Evolutionary conservation across 1,140 invertebrate species (phyloP).

Genomic region (Vollenhovia emeryi): DNA sequence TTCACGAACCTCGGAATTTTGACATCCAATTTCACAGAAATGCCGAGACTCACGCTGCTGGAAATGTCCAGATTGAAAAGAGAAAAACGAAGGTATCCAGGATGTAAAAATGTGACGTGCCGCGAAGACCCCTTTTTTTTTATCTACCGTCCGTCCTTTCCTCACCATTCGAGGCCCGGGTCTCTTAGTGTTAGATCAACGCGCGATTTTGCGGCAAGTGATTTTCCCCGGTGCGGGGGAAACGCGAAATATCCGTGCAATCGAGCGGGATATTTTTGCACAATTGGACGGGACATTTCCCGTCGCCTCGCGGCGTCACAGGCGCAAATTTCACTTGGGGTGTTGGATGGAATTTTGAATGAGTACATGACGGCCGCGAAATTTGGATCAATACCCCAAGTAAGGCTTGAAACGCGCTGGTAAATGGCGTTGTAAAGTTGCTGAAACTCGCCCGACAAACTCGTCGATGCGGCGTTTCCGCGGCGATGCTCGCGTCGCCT

Average conservation of each 20-base stretch:
- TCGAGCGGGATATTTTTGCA: too few species aligned
- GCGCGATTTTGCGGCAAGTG: not conserved
- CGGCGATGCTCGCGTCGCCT: not conserved
- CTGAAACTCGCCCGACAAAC: constrained; percentile 46
- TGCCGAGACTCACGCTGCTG: not conserved
- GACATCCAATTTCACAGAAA: constrained; percentile 1
- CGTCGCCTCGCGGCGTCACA: not conserved
- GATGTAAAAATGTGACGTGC: not conserved
- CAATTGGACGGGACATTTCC: not conserved
- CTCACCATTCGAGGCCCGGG: too few species aligned
- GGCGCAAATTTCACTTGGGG: not conserved
- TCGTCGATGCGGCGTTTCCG: constrained; percentile 42
- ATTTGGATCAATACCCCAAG: constrained; percentile 51
- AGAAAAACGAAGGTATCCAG: not conserved
- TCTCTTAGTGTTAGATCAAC: not conserved
- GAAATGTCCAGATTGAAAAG: not conserved
- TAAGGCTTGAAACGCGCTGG: constrained; percentile 41
- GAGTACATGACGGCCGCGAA: constrained; percentile 21
- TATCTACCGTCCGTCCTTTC: too few species aligned
- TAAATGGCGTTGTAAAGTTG: constrained; percentile 49
- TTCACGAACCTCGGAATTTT: not conserved
- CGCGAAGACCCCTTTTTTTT: too few species aligned
- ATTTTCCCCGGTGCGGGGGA: not conserved
- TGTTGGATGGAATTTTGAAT: constrained; percentile 49
- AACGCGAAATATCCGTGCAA: not conserved